Conservation (phyloP, 1,140 invertebrate species). For the Drosophila jambulina region DNA sequence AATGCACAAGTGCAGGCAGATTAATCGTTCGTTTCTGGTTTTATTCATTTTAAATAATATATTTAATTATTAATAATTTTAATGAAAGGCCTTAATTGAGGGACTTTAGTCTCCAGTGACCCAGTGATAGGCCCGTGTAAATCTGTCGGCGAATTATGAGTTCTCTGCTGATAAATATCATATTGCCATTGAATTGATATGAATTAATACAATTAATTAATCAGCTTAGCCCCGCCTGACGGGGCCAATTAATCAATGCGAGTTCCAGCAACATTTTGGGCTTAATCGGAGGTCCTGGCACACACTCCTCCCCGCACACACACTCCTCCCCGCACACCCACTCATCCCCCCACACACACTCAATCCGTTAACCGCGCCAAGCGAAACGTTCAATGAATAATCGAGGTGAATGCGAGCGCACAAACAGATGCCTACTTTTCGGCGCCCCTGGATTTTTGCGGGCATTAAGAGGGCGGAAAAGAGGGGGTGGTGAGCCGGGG, state of each 20-base stretch:
- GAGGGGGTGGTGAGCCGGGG: too few species aligned
- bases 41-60: not conserved
- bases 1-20: too few species aligned
- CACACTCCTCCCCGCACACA: not conserved
- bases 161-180: slow-evolving; percentile 14
- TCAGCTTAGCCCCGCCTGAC: slow-evolving; percentile 18
- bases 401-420: slow-evolving; percentile 46
- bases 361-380: slow-evolving; percentile 53
- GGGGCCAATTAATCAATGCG: slow-evolving; percentile 23
- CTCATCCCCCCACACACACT: not conserved
- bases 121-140: not conserved
- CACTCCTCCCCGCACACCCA: not conserved
- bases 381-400: slow-evolving; percentile 69
- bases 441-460: slow-evolving; percentile 18
- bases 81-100: not conserved
- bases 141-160: not conserved
- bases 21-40: not conserved
- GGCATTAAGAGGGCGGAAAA: not conserved
- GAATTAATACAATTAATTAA: slow-evolving; percentile 41
- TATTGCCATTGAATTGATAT: slow-evolving; percentile 18
- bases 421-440: slow-evolving; percentile 61
- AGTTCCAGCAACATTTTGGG: slow-evolving; percentile 6
- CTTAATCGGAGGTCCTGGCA: not conserved
- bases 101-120: not conserved
- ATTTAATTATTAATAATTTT: not conserved